phyloP scores from a whole-genome alignment of 64 coral and sea anemone genomes.

The Hydrozoanthus tunicans region DNA sequence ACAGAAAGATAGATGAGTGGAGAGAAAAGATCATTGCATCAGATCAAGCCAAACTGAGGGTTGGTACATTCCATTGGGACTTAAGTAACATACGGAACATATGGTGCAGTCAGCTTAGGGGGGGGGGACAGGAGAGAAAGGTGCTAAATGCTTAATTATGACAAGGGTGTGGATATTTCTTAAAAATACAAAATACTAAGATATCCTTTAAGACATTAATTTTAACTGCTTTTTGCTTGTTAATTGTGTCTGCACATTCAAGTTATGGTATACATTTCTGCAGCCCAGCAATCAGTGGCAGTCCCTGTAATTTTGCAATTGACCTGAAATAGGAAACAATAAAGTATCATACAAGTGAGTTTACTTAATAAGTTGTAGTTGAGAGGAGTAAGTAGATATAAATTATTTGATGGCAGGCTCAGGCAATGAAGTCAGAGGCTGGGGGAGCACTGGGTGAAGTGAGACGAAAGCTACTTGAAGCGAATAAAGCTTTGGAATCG shows the following conservation, averaged over 20 bases:
- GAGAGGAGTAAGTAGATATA: neutral
- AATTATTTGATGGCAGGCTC: conserved; percentile 2
- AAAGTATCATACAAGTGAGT: neutral
- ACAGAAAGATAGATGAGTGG: conserved; percentile 49
- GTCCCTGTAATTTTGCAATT: no score
- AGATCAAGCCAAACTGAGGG: conserved; percentile 56
- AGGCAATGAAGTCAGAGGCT: conserved; percentile 44
- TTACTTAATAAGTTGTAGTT: neutral
- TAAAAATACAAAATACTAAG: no score
- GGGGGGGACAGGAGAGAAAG: no score
- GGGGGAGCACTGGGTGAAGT: conserved; percentile 51
- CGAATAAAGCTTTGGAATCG: conserved; percentile 33
- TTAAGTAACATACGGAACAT: neutral
- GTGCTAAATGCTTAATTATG: no score
- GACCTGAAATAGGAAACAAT: no score
- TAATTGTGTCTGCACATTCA: no score
- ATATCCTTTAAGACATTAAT: no score
- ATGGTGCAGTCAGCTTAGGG: no score
- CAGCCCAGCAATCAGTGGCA: no score
- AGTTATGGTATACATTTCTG: no score
- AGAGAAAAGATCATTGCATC: conserved; percentile 46
- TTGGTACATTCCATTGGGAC: neutral
- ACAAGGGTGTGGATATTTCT: no score
- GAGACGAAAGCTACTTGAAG: conserved; percentile 17
- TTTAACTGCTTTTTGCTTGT: no score